These are phyloP conservation scores for Discoglossus pictus DNA, from an alignment of 2,797 vertebrate species.

Conservation along the genomic window DNA sequence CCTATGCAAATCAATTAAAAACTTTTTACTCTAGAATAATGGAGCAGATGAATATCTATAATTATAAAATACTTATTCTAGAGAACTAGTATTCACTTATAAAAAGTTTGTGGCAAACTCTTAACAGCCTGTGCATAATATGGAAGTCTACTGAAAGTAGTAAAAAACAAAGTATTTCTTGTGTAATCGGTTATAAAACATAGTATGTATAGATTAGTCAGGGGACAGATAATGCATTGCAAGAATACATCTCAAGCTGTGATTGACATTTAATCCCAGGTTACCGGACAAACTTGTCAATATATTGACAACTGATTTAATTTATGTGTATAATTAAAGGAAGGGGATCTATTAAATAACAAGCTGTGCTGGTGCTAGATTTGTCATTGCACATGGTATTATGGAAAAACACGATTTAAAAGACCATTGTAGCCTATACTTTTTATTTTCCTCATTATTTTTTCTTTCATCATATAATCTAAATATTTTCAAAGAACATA, in stretches of 20 bases:
- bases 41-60: conserved; percentile 37
- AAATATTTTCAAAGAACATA: no score
- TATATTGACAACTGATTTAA: neutral
- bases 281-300: neutral
- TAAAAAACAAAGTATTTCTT: neutral
- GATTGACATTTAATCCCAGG: neutral
- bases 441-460: no score
- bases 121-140: neutral
- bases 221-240: neutral
- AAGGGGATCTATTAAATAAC: no score
- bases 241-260: neutral
- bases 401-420: no score
- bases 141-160: neutral
- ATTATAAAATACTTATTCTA: no score
- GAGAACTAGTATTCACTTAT: no score
- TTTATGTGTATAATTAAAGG: no score
- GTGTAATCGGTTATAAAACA: neutral
- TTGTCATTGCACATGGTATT: no score
- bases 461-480: no score
- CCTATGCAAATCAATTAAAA: conserved; percentile 41
- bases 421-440: no score
- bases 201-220: neutral
- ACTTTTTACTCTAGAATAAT: conserved; percentile 28
- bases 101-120: neutral
- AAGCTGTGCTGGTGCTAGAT: no score